Conservation (phyloP, 2,888 invertebrate genomes). For the Aleiodes leptofemur region DNA sequence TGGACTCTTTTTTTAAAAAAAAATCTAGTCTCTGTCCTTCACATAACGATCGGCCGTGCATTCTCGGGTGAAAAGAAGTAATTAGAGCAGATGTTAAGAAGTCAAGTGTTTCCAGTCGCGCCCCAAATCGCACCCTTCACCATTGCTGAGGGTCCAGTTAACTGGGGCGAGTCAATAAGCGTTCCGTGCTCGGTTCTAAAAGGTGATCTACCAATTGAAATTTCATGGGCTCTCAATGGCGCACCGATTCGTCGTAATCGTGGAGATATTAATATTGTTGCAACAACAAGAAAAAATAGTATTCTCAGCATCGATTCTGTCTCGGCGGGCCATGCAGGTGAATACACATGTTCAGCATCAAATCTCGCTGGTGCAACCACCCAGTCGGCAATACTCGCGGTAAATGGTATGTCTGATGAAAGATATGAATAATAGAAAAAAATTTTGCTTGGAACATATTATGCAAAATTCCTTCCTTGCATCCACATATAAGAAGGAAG, state of each 20-base stretch:
- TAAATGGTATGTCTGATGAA: slow-evolving; percentile 75
- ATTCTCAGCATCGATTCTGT: slow-evolving; percentile 77
- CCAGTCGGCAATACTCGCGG: slow-evolving; percentile 76
- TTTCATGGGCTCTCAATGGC: slow-evolving; percentile 73
- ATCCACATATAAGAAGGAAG: slow-evolving; percentile 49
- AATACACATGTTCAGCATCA: slow-evolving; percentile 77
- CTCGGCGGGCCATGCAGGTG: slow-evolving; percentile 76
- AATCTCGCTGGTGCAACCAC: slow-evolving; percentile 77
- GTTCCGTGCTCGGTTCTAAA: slow-evolving; percentile 84
- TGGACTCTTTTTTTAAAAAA: no score
- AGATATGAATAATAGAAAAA: not conserved
- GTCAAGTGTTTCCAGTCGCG: slow-evolving; percentile 76
- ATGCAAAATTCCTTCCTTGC: slow-evolving; percentile 45
- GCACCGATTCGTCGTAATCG: slow-evolving; percentile 67
- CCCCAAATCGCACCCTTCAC: slow-evolving; percentile 85
- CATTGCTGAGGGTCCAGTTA: slow-evolving; percentile 86
- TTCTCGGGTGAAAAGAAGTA: slow-evolving; percentile 4
- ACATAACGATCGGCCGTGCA: slow-evolving; percentile 45
- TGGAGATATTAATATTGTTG: slow-evolving; percentile 72
- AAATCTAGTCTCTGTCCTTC: no score
- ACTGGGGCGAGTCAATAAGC: slow-evolving; percentile 87
- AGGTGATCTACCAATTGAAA: slow-evolving; percentile 86
- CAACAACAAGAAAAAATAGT: slow-evolving; percentile 76
- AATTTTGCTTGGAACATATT: not conserved
- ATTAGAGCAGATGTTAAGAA: not conserved